Evolutionary conservation across 2,113 vertebrate species (phyloP).

Genomic region (Nycticorax nycticorax): DNA sequence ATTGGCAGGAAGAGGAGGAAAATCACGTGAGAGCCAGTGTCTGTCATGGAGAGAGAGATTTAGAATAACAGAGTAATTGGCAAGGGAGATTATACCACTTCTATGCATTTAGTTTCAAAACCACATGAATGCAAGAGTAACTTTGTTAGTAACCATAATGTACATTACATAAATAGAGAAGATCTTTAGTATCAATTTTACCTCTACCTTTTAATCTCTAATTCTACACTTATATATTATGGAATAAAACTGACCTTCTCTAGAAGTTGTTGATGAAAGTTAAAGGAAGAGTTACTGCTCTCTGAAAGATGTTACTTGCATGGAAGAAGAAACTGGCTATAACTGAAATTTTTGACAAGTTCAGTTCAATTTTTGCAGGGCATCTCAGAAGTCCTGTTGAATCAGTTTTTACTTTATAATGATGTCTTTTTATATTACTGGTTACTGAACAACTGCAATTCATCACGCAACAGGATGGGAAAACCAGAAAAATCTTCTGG

Average conservation of each 20-base stretch:
- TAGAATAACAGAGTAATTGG: background rate
- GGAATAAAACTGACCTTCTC: background rate
- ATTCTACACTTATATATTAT: background rate
- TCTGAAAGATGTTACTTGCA: background rate
- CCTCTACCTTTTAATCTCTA: background rate
- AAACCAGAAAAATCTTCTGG: background rate
- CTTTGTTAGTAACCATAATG: background rate
- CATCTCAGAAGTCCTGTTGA: background rate
- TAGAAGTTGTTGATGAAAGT: background rate
- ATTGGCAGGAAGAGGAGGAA: background rate
- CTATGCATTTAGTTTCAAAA: background rate
- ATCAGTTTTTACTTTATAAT: background rate
- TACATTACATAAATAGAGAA: background rate
- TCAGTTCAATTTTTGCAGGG: background rate
- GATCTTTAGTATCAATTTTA: background rate
- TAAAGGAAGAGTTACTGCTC: background rate
- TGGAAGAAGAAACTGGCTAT: background rate
- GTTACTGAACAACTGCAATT: background rate
- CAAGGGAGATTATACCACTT: background rate
- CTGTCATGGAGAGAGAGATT: background rate
- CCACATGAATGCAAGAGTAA: background rate
- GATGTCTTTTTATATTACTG: background rate
- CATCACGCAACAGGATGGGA: background rate
- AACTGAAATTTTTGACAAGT: background rate
- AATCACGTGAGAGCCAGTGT: background rate